phyloP scores from a whole-genome alignment of 2,888 invertebrate genomes.

The Mellilla xanthometata region DNA sequence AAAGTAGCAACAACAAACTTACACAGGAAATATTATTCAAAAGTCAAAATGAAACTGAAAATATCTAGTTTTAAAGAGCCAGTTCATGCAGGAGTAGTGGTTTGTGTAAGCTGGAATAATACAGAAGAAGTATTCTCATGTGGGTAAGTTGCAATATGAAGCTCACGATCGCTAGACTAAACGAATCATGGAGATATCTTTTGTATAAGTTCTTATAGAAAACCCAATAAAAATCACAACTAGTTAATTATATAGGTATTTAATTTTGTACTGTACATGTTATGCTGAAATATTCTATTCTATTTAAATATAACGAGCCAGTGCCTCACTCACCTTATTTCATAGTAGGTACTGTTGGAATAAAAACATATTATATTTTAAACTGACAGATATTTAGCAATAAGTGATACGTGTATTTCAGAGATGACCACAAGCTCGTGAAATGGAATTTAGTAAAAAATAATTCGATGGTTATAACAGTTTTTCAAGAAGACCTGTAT shows the following conservation, averaged over 20 bases:
- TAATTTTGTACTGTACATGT: too few species aligned
- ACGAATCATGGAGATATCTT: too few species aligned
- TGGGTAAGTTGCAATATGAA: slow-evolving; percentile 87
- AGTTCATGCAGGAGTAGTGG: slow-evolving; percentile 90
- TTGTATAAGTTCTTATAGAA: too few species aligned
- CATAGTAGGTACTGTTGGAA: too few species aligned
- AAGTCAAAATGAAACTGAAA: slow-evolving; percentile 91
- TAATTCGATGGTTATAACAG: slow-evolving; percentile 89
- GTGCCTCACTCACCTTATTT: too few species aligned
- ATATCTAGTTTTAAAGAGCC: slow-evolving; percentile 89
- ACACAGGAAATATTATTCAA: slow-evolving; percentile 10
- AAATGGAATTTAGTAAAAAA: slow-evolving; percentile 94
- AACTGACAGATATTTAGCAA: too few species aligned
- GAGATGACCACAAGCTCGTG: slow-evolving; percentile 95
- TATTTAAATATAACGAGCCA: too few species aligned
- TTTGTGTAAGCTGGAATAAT: slow-evolving; percentile 96
- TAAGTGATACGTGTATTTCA: slow-evolving; percentile 49
- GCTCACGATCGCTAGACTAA: too few species aligned
- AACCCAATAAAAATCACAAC: too few species aligned
- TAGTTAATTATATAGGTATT: too few species aligned
- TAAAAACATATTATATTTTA: too few species aligned
- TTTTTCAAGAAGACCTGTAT: slow-evolving; percentile 91
- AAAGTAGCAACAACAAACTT: slow-evolving; percentile 6
- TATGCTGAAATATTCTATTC: too few species aligned
- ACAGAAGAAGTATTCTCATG: slow-evolving; percentile 96